A percentile compares a stretch with the other conserved stretches of the same genome.
Conservation (phyloP, 64 coral and sea anemone species). For the Porites lutea region DNA sequence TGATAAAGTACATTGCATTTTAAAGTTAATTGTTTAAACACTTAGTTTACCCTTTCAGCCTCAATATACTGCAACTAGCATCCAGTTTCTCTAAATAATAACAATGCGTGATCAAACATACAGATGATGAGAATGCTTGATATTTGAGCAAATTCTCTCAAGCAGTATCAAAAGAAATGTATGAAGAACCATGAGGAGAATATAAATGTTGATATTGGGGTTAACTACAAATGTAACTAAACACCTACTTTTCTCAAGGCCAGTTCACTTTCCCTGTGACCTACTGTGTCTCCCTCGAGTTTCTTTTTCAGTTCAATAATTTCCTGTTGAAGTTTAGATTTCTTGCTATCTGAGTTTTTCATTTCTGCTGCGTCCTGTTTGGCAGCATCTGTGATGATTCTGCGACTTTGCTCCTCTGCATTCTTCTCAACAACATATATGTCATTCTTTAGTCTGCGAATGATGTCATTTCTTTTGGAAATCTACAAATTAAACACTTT, state of each 20-base stretch:
- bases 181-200: too few relatives aligned
- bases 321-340: conserved; percentile 83
- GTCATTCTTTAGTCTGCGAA: conserved; percentile 87
- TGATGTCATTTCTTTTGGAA: conserved; percentile 98
- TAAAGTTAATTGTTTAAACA: too few relatives aligned
- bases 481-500: conserved; percentile 64
- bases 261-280: conserved; percentile 91
- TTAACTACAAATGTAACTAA: too few relatives aligned
- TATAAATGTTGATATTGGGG: too few relatives aligned
- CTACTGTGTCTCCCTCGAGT: conserved; percentile 70
- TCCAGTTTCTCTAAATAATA: too few relatives aligned
- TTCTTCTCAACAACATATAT: conserved; percentile 86
- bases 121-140: too few relatives aligned
- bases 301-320: conserved; percentile 90
- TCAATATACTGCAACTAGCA: too few relatives aligned
- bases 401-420: conserved; percentile 82
- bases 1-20: too few relatives aligned
- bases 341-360: conserved; percentile 95
- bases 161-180: too few relatives aligned
- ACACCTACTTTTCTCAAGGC: conserved; percentile 83
- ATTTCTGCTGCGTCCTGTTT: conserved; percentile 86
- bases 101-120: too few relatives aligned
- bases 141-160: too few relatives aligned
- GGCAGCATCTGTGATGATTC: conserved; percentile 82
- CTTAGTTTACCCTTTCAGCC: too few relatives aligned